A percentile compares a stretch with the other conserved stretches of the same genome.
Conservation (phyloP, 2,797 vertebrate genomes). For the Lagodon rhomboides region DNA sequence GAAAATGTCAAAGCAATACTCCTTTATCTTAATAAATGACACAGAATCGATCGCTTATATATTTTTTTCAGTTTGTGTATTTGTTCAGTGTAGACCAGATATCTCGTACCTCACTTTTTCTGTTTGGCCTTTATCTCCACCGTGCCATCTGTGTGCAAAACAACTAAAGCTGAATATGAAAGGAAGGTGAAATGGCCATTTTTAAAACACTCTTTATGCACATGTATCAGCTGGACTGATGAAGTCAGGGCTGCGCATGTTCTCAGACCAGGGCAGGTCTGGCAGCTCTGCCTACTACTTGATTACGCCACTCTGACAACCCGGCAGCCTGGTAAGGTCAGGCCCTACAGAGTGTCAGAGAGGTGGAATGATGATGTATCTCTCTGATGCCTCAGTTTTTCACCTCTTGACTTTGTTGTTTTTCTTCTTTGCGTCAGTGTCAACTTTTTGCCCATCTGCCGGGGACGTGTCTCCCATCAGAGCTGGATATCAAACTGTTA, state of each 20-base stretch:
- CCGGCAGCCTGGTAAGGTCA: conserved; percentile 86
- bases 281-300: conserved; percentile 69
- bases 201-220: conserved; percentile 39
- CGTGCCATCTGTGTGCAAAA: conserved; percentile 15
- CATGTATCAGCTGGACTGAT: conserved; percentile 54
- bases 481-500: conserved; percentile 53
- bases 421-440: conserved; percentile 80
- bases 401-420: conserved; percentile 86
- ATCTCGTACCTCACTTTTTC: neutral
- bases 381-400: conserved; percentile 78
- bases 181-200: conserved; percentile 36
- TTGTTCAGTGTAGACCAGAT: neutral
- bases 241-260: conserved; percentile 49
- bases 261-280: conserved; percentile 62
- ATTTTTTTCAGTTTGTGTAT: neutral
- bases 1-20: neutral
- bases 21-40: no score
- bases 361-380: conserved; percentile 85
- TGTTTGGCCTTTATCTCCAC: conserved; percentile 12
- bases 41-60: no score
- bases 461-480: conserved; percentile 59
- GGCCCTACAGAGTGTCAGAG: conserved; percentile 86
- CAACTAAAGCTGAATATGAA: conserved; percentile 13
- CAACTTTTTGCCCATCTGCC: conserved; percentile 82
- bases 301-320: conserved; percentile 83